A percentile compares a stretch with the other conserved stretches of the same genome.
Conservation (phyloP, 2,888 invertebrate genomes). For the Atethmia centrago region DNA sequence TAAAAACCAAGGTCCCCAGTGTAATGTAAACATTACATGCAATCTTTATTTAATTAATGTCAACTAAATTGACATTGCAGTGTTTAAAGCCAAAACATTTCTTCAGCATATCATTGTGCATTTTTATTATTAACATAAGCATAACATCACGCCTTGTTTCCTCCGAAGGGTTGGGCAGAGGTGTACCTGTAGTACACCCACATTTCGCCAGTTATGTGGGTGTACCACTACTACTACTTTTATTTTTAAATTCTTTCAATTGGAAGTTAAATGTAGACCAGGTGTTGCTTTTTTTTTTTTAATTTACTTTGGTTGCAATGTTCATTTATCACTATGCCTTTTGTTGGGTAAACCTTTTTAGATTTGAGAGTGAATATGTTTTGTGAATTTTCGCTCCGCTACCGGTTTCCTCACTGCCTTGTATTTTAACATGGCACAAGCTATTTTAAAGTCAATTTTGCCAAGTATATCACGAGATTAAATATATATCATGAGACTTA, state of each 20-base stretch:
- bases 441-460: not conserved
- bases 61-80: constrained; percentile 37
- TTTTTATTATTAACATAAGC: constrained; percentile 30
- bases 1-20: constrained; percentile 32
- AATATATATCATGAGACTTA: not conserved
- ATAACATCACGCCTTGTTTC: too few relatives aligned
- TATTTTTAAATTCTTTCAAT: constrained; percentile 14
- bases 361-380: not conserved
- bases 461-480: not conserved
- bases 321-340: not conserved
- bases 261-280: constrained; percentile 34
- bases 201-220: too few relatives aligned
- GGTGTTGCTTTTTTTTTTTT: not conserved
- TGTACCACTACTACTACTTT: too few relatives aligned
- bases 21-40: constrained; percentile 41
- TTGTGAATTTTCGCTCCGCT: not conserved
- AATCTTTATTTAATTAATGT: constrained; percentile 37
- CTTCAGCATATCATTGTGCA: constrained; percentile 15
- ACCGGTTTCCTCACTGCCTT: not conserved
- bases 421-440: too few relatives aligned
- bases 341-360: not conserved
- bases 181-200: too few relatives aligned
- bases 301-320: not conserved
- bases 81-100: constrained; percentile 43
- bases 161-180: too few relatives aligned